These are phyloP conservation scores for Daubentonia madagascariensis DNA, from an alignment of 2,113 vertebrate genomes.

Conservation along the genomic window DNA sequence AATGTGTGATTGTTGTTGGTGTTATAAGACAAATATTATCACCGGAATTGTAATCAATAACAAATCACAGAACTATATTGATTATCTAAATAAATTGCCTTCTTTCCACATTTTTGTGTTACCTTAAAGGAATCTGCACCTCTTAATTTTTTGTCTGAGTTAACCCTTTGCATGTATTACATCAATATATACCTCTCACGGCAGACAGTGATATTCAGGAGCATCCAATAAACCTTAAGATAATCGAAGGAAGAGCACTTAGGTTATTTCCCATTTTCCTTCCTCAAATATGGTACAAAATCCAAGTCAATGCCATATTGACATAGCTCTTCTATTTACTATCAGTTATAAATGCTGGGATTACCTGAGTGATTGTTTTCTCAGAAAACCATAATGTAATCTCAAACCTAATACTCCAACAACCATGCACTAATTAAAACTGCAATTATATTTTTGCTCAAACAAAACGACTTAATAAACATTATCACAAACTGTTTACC, in stretches of 20 bases:
- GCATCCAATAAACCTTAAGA: background rate
- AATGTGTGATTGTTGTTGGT: background rate
- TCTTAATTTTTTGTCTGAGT: constrained; percentile 23
- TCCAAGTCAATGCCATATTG: background rate
- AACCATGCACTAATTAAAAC: constrained; percentile 87
- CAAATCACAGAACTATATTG: constrained; percentile 1
- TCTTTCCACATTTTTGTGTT: background rate
- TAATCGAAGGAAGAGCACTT: background rate
- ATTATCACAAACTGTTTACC: constrained; percentile 89
- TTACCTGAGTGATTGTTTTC: constrained; percentile 81
- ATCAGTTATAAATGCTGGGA: constrained; percentile 77
- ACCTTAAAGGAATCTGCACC: background rate
- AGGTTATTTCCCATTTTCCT: background rate
- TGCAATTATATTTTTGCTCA: constrained; percentile 88
- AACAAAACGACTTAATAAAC: constrained; percentile 89
- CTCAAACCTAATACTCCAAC: constrained; percentile 84
- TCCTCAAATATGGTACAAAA: background rate
- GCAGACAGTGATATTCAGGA: background rate
- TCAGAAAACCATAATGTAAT: constrained; percentile 83
- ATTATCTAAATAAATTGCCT: background rate
- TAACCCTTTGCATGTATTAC: background rate
- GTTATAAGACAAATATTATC: background rate
- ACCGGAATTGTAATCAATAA: background rate
- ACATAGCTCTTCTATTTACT: constrained; percentile 61
- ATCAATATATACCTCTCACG: background rate